Conservation (phyloP, 2,797 vertebrate species). For the Pseudomugil gertrudae region DNA sequence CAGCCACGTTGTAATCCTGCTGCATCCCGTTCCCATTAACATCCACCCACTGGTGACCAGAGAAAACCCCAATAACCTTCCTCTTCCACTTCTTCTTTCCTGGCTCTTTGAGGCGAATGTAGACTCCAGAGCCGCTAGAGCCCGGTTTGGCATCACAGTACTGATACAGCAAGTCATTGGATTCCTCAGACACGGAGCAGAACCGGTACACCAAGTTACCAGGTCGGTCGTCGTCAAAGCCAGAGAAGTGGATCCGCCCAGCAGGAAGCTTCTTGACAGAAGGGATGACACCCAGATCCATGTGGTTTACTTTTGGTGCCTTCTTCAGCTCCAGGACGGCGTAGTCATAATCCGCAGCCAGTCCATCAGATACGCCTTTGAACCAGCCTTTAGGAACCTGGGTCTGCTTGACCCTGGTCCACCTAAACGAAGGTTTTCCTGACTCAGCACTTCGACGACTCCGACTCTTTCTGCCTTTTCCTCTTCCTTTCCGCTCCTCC, state of each 20-base stretch:
- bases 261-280: slow-evolving; percentile 89
- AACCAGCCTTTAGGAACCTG: slow-evolving; percentile 96
- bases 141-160: slow-evolving; percentile 94
- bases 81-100: slow-evolving; percentile 92
- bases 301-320: slow-evolving; percentile 87
- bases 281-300: slow-evolving; percentile 94
- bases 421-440: slow-evolving; percentile 88
- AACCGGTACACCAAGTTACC: slow-evolving; percentile 95
- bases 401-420: slow-evolving; percentile 93
- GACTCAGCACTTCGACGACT: slow-evolving; percentile 72
- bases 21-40: slow-evolving; percentile 86
- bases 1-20: slow-evolving; percentile 97
- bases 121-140: slow-evolving; percentile 94
- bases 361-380: slow-evolving; percentile 79
- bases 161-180: slow-evolving; percentile 93
- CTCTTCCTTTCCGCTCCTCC: slow-evolving; percentile 64
- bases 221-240: slow-evolving; percentile 91
- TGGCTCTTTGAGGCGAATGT: slow-evolving; percentile 92
- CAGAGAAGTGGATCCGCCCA: slow-evolving; percentile 95
- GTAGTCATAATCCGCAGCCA: slow-evolving; percentile 93
- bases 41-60: slow-evolving; percentile 95
- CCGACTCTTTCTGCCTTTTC: slow-evolving; percentile 68
- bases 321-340: slow-evolving; percentile 94
- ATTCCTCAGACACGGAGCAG: slow-evolving; percentile 94
- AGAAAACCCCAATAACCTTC: slow-evolving; percentile 94